Conservation (phyloP, 2,888 invertebrate genomes). For the Serripes groenlandicus region DNA sequence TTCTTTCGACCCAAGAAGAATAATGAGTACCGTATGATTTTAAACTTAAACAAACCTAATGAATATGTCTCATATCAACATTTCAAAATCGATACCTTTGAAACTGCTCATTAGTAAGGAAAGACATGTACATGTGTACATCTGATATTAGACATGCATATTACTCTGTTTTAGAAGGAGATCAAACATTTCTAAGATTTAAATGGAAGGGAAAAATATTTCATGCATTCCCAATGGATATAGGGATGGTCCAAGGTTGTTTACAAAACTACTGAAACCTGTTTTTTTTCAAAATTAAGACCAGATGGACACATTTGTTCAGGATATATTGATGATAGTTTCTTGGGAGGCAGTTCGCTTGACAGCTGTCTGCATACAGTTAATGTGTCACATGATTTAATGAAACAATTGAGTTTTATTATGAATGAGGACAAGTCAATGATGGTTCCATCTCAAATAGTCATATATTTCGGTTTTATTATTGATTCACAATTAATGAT, state of each 20-base stretch:
- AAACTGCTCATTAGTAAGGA: no score
- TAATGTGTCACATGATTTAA: slow-evolving; percentile 18
- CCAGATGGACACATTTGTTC: slow-evolving; percentile 31
- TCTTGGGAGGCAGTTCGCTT: slow-evolving; percentile 20
- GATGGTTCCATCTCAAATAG: slow-evolving; percentile 34
- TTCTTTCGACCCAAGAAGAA: slow-evolving; percentile 55
- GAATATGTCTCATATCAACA: slow-evolving; percentile 44
- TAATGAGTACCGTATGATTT: slow-evolving; percentile 55
- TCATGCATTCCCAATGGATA: slow-evolving; percentile 54
- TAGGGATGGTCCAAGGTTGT: slow-evolving; percentile 49
- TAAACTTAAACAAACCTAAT: slow-evolving; percentile 58
- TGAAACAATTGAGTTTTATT: slow-evolving; percentile 35
- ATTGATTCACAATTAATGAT: slow-evolving; percentile 55
- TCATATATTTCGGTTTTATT: slow-evolving; percentile 38
- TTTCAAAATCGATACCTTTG: slow-evolving; percentile 66
- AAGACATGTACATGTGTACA: slow-evolving; percentile 28
- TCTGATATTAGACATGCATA: slow-evolving; percentile 58
- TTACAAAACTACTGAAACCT: slow-evolving; percentile 66
- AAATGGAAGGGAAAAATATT: slow-evolving; percentile 44
- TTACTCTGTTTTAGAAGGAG: slow-evolving; percentile 37
- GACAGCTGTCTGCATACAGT: slow-evolving; percentile 31
- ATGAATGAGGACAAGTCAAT: slow-evolving; percentile 50
- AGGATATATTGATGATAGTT: slow-evolving; percentile 65
- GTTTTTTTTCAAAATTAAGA: slow-evolving; percentile 55
- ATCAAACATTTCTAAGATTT: slow-evolving; percentile 46